These are phyloP conservation scores for Andrena dorsata DNA, from an alignment of 2,888 invertebrate genomes.

Conservation along the genomic window DNA sequence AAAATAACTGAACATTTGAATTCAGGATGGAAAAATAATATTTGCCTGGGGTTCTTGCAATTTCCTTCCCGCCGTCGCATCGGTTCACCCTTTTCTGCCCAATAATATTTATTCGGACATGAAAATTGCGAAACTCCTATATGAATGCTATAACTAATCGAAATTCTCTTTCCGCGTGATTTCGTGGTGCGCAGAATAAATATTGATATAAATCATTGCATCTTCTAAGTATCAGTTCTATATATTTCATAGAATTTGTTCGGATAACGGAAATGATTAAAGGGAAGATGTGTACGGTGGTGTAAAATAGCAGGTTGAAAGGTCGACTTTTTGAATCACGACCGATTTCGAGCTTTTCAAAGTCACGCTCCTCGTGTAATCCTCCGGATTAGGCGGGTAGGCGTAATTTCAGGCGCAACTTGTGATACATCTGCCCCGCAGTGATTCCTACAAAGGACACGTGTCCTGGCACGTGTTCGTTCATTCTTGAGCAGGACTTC, in stretches of 20 bases:
- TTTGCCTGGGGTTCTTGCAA: slow-evolving; percentile 72
- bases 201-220: too few relatives aligned
- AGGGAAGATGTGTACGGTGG: background rate
- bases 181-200: too few relatives aligned
- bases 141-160: too few relatives aligned
- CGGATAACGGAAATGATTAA: background rate
- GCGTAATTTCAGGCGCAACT: slow-evolving; percentile 71
- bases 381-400: slow-evolving; percentile 78
- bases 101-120: slow-evolving; percentile 46
- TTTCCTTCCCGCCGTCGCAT: slow-evolving; percentile 43
- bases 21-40: slow-evolving; percentile 79
- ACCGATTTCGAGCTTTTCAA: slow-evolving; percentile 33
- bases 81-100: background rate
- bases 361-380: slow-evolving; percentile 78
- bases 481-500: slow-evolving; percentile 71
- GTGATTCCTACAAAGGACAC: slow-evolving; percentile 78
- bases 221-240: too few relatives aligned
- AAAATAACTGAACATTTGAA: slow-evolving; percentile 71
- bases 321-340: slow-evolving; percentile 11
- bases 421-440: slow-evolving; percentile 81
- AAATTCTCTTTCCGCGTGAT: too few relatives aligned
- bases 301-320: slow-evolving; percentile 4
- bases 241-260: background rate
- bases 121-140: slow-evolving; percentile 29
- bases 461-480: slow-evolving; percentile 80